Conservation (phyloP, 2,113 vertebrate genomes). For the human region DNA sequence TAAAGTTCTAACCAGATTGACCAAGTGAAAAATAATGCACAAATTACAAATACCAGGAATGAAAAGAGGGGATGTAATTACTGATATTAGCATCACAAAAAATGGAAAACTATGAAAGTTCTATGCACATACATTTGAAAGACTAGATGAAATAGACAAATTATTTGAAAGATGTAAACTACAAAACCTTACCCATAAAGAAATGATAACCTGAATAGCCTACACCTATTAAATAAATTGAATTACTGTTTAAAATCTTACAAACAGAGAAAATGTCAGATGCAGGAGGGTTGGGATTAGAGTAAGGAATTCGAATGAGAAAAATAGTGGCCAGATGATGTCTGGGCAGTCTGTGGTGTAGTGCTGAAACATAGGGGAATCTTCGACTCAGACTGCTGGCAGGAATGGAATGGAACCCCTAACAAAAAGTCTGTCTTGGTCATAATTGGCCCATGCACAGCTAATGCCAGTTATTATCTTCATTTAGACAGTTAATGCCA, state of each 20-base stretch:
- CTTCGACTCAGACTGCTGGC: neutral
- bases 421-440: neutral
- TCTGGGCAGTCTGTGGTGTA: fast-evolving
- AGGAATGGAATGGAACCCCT: neutral
- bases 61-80: neutral
- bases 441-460: neutral
- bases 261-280: neutral
- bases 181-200: neutral
- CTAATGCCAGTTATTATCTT: neutral
- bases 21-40: neutral
- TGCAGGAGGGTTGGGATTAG: neutral
- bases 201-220: neutral
- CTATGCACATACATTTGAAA: neutral
- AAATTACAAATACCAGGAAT: neutral
- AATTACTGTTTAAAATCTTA: neutral
- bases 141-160: neutral
- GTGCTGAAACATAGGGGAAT: neutral
- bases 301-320: neutral
- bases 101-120: neutral
- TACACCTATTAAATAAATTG: neutral
- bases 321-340: neutral
- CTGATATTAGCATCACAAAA: neutral
- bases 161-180: neutral
- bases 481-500: too few species aligned
- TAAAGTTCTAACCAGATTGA: neutral